Percentiles rank a stretch among this genome's conserved stretches.
These are phyloP conservation scores for Sphaerophoria rueppellii DNA, from an alignment of 2,888 invertebrate genomes.

Conservation along the genomic window DNA sequence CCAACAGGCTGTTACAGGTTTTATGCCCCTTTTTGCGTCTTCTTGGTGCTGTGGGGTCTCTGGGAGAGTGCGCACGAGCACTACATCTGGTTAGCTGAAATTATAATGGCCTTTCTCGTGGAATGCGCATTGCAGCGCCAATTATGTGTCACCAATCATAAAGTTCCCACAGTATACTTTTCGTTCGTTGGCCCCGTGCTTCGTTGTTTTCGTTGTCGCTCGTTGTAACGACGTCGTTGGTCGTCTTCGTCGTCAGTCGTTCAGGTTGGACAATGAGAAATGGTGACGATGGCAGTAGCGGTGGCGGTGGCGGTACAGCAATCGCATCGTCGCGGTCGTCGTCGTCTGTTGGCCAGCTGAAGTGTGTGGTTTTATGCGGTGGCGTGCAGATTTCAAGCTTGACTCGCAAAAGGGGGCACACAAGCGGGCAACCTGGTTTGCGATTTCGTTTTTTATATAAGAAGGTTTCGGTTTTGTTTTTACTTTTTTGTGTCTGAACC, in stretches of 20 bases:
- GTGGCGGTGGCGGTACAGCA: slow-evolving; percentile 3
- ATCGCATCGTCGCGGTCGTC: not conserved
- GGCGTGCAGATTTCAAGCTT: slow-evolving; percentile 55
- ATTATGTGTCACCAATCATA: slow-evolving; percentile 76
- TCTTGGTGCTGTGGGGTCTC: slow-evolving; percentile 66
- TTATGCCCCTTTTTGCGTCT: slow-evolving; percentile 73
- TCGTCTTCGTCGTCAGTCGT: not conserved
- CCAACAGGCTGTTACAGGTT: slow-evolving; percentile 78
- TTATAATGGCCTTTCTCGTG: slow-evolving; percentile 74
- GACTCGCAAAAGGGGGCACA: slow-evolving; percentile 28
- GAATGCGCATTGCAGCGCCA: slow-evolving; percentile 74
- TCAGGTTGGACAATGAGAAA: slow-evolving; percentile 32
- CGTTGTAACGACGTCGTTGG: too few species aligned
- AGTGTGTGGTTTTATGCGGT: slow-evolving; percentile 35
- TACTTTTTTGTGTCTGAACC: slow-evolving; percentile 8
- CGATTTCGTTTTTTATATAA: slow-evolving; percentile 44
- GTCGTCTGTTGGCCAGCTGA: slow-evolving; percentile 4
- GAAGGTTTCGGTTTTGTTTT: not conserved
- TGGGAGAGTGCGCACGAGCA: slow-evolving; percentile 73
- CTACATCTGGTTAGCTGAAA: slow-evolving; percentile 73
- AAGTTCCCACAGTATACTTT: slow-evolving; percentile 76
- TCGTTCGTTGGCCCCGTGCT: slow-evolving; percentile 69
- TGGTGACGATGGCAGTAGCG: slow-evolving; percentile 33
- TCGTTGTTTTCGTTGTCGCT: too few species aligned
- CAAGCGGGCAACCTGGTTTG: slow-evolving; percentile 47